These are phyloP conservation scores for Drosophila quinaria DNA, from an alignment of 2,888 invertebrate species.

Conservation along the genomic window DNA sequence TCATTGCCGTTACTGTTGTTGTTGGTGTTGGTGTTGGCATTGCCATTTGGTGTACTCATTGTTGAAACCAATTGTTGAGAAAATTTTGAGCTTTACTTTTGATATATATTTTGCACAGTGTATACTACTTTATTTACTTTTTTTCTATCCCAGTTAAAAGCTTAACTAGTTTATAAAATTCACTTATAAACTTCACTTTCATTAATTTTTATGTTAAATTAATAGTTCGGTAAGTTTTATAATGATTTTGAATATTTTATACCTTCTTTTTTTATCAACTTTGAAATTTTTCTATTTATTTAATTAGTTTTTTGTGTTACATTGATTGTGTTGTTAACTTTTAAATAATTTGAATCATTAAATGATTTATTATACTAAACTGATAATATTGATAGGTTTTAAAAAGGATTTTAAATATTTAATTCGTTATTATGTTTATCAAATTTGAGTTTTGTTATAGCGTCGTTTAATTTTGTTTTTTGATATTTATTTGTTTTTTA, in stretches of 20 bases:
- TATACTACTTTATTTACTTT: not conserved
- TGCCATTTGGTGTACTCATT: conserved; percentile 18
- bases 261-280: conserved; percentile 8
- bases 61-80: conserved; percentile 36
- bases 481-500: conserved; percentile 3
- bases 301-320: too few relatives aligned
- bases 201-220: not conserved
- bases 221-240: not conserved
- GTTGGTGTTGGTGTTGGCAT: conserved; percentile 25
- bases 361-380: not conserved
- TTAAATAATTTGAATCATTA: too few relatives aligned
- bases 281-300: conserved; percentile 12
- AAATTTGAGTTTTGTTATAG: conserved; percentile 31
- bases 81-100: conserved; percentile 9
- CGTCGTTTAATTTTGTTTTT: conserved; percentile 3
- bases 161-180: conserved; percentile 1
- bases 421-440: conserved; percentile 8
- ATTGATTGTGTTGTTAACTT: too few relatives aligned
- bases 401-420: not conserved
- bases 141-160: not conserved
- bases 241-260: conserved; percentile 1
- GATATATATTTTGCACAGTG: conserved; percentile 14
- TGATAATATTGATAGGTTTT: not conserved
- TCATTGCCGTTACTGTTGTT: conserved; percentile 36
- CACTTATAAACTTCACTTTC: not conserved